Evolutionary conservation across 2,888 invertebrate genomes (phyloP), one percentile per base, ranked within the genome.

Genomic region (Patella ulyssiponensis): DNA sequence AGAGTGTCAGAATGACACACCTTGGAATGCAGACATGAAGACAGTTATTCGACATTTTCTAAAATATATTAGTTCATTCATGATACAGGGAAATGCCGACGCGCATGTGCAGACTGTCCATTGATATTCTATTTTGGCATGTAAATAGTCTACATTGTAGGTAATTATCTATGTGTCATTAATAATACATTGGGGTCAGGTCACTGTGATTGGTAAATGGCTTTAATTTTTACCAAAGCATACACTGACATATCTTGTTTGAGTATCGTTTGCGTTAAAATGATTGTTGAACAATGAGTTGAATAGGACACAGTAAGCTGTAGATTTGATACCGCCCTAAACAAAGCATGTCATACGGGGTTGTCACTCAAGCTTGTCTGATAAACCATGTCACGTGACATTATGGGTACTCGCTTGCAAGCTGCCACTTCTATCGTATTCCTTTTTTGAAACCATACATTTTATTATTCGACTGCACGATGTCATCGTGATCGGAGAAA

Each of bases 291-390:
- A 64, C 64, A 64, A 64, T 64, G 64, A 23, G 14, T 20, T 64
- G 64, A 64, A 64, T 64, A 64, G 9, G 64, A 23, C 64, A 64
- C 64, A 23, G 64, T 64, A 64, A 64, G 64, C 64, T 64, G 20
- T 64, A 64, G 64, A 64, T 20, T 64, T 64, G 64, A 64, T 64
- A 64, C 64, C 64, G 64, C 64, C 64, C 64, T 64, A 64, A 64
- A 64, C 64, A 64, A 64, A 64, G 64, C 64, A 64, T 64, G 64
- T 64, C 64, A 64, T 23, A 64, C 64, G 64, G 64, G 64, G 64
- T 44, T 64, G 64, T 64, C 64, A 64, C 64, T 64, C 64, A 64
- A 44, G 64, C 64, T 23, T 23, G 64, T 64, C 64, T 64, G 64
- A 64, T 64, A 23, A 64, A 23, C 64, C 23, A 23, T 64, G 64